Percentiles rank a stretch among this genome's conserved stretches.
phyloP scores from a whole-genome alignment of 23 tunicate species.

The Corella eumyota region DNA sequence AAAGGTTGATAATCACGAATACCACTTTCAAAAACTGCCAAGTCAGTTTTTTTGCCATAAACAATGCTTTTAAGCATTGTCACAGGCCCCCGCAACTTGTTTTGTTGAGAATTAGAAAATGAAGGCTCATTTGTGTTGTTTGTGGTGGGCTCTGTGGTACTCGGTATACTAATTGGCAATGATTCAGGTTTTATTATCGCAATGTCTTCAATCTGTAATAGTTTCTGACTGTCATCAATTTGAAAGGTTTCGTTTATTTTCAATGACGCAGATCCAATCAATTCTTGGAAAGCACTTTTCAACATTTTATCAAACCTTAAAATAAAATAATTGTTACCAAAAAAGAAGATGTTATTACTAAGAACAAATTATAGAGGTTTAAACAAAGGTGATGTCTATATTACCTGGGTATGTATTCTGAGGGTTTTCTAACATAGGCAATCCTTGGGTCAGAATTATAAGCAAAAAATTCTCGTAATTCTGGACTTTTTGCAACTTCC shows the following conservation, averaged over 20 bases:
- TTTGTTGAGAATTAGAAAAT: neutral
- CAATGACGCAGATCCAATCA: conserved; percentile 45
- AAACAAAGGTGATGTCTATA: too few relatives aligned
- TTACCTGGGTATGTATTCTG: conserved; percentile 77
- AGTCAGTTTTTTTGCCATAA: conserved; percentile 20
- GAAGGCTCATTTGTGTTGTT: neutral
- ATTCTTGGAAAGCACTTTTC: conserved; percentile 54
- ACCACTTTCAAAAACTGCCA: conserved; percentile 7
- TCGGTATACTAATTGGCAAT: conserved; percentile 2
- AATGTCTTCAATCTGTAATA: neutral
- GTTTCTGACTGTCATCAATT: neutral
- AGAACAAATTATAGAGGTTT: too few relatives aligned
- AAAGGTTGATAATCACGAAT: conserved; percentile 17
- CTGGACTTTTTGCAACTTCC: conserved; percentile 21
- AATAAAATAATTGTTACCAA: conserved; percentile 1
- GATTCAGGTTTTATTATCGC: neutral
- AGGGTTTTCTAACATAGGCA: conserved; percentile 61
- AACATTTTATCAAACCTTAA: conserved; percentile 72
- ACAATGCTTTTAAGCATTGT: conserved; percentile 55
- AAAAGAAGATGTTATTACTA: too few relatives aligned
- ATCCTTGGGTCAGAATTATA: conserved; percentile 70
- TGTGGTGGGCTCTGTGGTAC: too few relatives aligned
- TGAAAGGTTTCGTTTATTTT: conserved; percentile 17
- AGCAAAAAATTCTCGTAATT: conserved; percentile 75
- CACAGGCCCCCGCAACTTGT: conserved; percentile 28